Evolutionary conservation across 2,797 vertebrate genomes (phyloP), one percentile per base, ranked within the genome.

Genomic region (Notolabrus celidotus): DNA sequence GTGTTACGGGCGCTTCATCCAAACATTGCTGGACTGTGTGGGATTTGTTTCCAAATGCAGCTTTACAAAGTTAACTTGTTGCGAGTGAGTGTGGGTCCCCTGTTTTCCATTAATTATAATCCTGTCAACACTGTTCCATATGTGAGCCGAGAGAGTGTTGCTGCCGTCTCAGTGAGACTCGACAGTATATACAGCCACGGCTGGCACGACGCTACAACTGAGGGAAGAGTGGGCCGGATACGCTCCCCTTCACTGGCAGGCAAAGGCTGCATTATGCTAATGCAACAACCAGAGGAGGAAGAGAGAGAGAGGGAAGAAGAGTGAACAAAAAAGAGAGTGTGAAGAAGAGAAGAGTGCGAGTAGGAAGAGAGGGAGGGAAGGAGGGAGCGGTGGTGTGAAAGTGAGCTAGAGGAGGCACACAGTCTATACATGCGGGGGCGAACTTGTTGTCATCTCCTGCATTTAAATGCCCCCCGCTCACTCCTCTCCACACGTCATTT

Each of bases 201-300:
- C 67, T 87, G 85, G 74, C 85, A 51, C 49, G 6, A 82, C 41
- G 0, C 36, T 47, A 43, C 55, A 63, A 70, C 80, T 75, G 79
- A 75, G 76, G 79, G 77, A 80, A 85, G 80, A 85, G 88, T 89
- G 84, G 84, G 88, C 84, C 68, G 90, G 88, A 87, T 87, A 75
- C 55, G 76, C 82, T 88, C 79, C 76, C 69, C 82, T 84, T 79
- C 74, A 73, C 85, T 91, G 89, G 80, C 81, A 89, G 82, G 81
- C 84, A 77, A 77, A 80, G 80, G 79, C 83, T 79, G 82, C 86
- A 86, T 93, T 92, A 93, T 92, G 90, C 77, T 90, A 92, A 92
- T 93, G 77, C 72, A 73, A 77, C 73, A 85, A 86, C 83, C 84
- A 76, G 67, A 86, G 83, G 67, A 86, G 83, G 74, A 83, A 68